These are phyloP conservation scores for Pteropus rufus DNA, from an alignment of 2,797 vertebrate genomes.

Conservation along the genomic window DNA sequence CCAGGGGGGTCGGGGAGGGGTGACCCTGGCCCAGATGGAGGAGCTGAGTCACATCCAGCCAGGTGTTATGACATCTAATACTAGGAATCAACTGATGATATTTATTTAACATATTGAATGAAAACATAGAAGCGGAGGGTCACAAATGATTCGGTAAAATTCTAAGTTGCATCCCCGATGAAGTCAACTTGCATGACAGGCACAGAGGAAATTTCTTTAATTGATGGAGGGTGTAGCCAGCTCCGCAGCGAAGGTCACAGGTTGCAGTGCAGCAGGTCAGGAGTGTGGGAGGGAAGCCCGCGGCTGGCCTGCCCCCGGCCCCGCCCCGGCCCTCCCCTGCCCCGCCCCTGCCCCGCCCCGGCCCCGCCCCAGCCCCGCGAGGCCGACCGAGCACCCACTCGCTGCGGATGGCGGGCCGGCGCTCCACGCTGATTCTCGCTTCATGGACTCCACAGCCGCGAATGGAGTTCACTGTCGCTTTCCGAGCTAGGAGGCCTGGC, in stretches of 20 bases:
- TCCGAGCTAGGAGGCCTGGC: no score
- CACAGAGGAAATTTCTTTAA: fast-evolving
- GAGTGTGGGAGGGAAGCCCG: no score
- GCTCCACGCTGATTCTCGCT: no score
- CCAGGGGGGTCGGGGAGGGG: neutral
- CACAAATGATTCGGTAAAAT: fast-evolving
- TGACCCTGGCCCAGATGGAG: neutral
- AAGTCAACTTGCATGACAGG: fast-evolving
- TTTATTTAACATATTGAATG: no score
- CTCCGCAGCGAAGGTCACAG: neutral
- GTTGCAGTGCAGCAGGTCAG: neutral
- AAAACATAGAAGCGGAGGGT: fast-evolving
- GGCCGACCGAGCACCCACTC: no score
- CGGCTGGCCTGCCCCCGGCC: no score
- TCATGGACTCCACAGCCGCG: no score
- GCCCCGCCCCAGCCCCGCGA: no score
- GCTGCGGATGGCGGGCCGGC: no score
- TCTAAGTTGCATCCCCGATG: neutral
- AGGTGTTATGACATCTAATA: fast-evolving
- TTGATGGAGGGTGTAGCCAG: neutral
- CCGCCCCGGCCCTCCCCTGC: no score
- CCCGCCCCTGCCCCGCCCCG: no score
- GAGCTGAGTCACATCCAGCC: neutral
- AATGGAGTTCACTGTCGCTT: no score
- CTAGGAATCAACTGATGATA: fast-evolving